Percentiles rank a stretch among this genome's conserved stretches.
Conservation (phyloP, 2,113 vertebrate species). For the Cygnus buccinator region DNA sequence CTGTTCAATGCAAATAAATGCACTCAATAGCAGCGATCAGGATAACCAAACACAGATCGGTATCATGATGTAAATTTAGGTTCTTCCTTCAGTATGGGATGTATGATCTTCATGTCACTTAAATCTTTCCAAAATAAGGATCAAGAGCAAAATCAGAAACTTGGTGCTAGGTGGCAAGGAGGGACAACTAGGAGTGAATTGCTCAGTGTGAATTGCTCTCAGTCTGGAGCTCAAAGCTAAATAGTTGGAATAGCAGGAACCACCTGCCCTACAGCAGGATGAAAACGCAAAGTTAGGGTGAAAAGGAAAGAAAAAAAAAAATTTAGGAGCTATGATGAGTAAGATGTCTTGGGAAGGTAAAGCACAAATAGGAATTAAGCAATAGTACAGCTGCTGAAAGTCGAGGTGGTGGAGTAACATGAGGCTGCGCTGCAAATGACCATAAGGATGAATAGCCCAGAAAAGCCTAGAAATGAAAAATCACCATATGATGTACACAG, state of each 20-base stretch:
- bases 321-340: neutral
- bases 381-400: neutral
- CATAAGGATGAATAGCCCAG: neutral
- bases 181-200: neutral
- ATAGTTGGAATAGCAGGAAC: neutral
- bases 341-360: neutral
- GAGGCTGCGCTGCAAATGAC: neutral
- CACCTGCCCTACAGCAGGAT: neutral
- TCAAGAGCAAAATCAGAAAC: neutral
- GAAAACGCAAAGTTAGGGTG: neutral
- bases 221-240: neutral
- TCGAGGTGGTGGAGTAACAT: neutral
- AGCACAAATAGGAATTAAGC: neutral
- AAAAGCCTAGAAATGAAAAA: neutral
- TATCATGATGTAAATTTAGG: neutral
- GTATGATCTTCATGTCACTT: neutral
- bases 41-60: fast-evolving
- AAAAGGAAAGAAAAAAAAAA: neutral
- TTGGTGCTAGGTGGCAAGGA: neutral
- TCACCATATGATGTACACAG: neutral
- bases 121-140: neutral
- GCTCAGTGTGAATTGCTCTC: neutral
- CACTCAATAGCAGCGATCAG: neutral
- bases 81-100: neutral
- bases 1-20: neutral